These are phyloP conservation scores for Oscheius myriophilus DNA, from an alignment of 2,888 invertebrate genomes.

Conservation along the genomic window DNA sequence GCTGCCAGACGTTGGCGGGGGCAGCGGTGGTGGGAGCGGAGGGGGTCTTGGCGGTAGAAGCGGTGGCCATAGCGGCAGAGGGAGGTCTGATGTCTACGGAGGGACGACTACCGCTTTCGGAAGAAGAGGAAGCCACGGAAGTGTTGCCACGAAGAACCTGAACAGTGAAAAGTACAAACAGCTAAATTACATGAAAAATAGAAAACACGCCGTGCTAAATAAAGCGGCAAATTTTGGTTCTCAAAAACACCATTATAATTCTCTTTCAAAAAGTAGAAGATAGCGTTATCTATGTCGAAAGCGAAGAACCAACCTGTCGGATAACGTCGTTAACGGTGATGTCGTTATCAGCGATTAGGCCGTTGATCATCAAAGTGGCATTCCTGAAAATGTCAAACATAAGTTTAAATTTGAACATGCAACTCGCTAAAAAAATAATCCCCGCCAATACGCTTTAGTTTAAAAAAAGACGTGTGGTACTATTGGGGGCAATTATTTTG, in stretches of 20 bases:
- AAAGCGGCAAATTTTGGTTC: no score
- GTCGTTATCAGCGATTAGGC: conserved; percentile 93
- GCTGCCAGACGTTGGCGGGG: conserved; percentile 79
- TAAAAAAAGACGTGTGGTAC: no score
- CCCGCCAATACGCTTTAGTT: no score
- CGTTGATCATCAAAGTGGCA: conserved; percentile 88
- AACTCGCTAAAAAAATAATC: no score
- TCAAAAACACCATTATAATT: no score
- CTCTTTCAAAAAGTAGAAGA: not conserved
- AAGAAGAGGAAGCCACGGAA: conserved; percentile 45
- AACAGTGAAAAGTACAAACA: not conserved
- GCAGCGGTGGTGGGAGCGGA: conserved; percentile 83
- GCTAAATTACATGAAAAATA: not conserved
- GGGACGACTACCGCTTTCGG: conserved; percentile 29
- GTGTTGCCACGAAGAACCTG: conserved; percentile 38
- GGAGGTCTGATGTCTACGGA: not conserved
- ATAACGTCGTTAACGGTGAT: conserved; percentile 64
- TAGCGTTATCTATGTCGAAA: not conserved
- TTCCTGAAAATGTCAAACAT: conserved; percentile 77
- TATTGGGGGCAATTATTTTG: no score
- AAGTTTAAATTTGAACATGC: no score
- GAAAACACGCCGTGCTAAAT: no score
- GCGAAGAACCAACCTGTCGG: conserved; percentile 30
- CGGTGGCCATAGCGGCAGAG: conserved; percentile 4
- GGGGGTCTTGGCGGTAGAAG: not conserved